phyloP scores from a whole-genome alignment of 1,140 invertebrate genomes.

The Phymorhynchus buccinoides region DNA sequence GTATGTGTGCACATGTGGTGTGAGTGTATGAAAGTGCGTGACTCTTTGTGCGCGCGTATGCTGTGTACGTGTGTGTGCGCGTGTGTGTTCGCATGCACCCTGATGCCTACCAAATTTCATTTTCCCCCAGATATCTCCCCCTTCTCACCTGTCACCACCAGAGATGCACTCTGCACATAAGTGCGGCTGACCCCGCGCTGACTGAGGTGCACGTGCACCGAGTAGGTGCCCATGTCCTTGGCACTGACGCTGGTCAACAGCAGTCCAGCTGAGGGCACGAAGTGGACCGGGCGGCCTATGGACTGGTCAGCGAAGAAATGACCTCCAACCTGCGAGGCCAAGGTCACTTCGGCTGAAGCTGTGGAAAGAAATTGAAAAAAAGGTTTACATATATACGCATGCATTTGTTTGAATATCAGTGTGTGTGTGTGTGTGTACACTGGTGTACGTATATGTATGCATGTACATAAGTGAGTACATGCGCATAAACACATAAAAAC shows the following conservation, averaged over 20 bases:
- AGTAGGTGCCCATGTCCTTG: constrained; percentile 15
- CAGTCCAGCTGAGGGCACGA: background rate
- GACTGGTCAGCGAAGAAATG: background rate
- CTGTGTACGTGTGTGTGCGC: background rate
- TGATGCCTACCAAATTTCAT: too few relatives aligned
- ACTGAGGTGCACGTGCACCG: constrained; percentile 4
- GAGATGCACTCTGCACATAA: background rate
- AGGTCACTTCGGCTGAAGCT: background rate
- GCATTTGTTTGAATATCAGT: too few relatives aligned
- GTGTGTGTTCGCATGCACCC: too few relatives aligned
- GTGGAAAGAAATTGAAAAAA: too few relatives aligned
- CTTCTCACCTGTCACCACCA: background rate
- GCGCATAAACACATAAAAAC: background rate
- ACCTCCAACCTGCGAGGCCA: background rate
- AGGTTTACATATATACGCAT: too few relatives aligned
- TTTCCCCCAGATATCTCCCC: too few relatives aligned
- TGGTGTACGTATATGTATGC: too few relatives aligned
- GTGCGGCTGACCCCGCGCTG: background rate
- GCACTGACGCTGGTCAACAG: background rate
- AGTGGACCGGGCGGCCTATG: background rate
- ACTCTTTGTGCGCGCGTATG: too few relatives aligned
- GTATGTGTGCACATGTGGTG: too few relatives aligned
- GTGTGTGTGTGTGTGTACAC: too few relatives aligned
- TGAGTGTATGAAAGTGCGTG: too few relatives aligned
- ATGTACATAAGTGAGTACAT: too few relatives aligned